Base-by-base conservation (phyloP, 2,797 vertebrate genomes). In the Gymnoscopelus braueri region DNA sequence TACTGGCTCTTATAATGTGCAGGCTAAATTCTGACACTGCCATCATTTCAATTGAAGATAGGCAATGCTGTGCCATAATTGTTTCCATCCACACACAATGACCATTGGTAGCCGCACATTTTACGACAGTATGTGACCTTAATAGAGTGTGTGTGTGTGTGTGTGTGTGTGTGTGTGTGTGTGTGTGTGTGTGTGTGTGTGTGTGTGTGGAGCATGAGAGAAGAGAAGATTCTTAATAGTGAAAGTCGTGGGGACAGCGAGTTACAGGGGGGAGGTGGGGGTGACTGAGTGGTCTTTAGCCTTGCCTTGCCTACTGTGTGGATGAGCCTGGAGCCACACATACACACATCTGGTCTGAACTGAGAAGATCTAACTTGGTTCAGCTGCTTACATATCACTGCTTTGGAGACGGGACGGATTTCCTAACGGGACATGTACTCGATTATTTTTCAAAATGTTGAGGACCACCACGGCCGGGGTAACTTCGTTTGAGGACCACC, bases 261-360 rank as follows among this genome's bases (percentile, higher is more conserved):
- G 67, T 52, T 63, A 26, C 54, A 53, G 51, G 26, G 61, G 60
- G 59, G 69, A 81, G 67, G 78, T 66, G 71, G 48, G 71, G 61
- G 68, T 64, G 56, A 19, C 19, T 49, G 68, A 59, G 63, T 32
- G 52, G 71, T 44, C 60, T 35, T 63, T 55, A 47, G 1, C 64
- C n/a, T 63, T 44, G 32, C 32, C 3, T 35, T 35, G 39, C 39
- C 39, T 44, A 44, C 44, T 56, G 61, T 65, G 71, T 5, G 9
- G 9, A 29, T 15, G 71, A 14, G 75, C 66, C 77, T 77, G 84
- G 32, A 74, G 75, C 32, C 75, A 81, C 64, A 84, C 86, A 72
- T 79, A 63, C 63, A 72, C 88, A 86, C 91, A 80, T 89, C 84
- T 90, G 92, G 78, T 85, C 82, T 82, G 71, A 87, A 82, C 88